These are phyloP conservation scores for Monopis laevigella DNA, from an alignment of 2,888 invertebrate species.

Conservation along the genomic window DNA sequence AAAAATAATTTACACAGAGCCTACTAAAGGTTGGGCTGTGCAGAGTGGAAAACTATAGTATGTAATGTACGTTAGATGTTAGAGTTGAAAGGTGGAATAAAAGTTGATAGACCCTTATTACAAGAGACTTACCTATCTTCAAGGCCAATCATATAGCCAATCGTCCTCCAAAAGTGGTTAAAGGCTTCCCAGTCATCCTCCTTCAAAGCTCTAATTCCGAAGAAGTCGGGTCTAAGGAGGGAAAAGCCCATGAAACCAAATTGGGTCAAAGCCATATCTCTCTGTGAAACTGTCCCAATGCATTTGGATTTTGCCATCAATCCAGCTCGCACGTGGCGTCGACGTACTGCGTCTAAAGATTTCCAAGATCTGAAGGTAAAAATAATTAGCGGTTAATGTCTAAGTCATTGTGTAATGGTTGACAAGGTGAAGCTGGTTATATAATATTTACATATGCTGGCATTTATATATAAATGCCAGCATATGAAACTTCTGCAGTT, in stretches of 20 bases:
- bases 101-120: no score
- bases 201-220: conserved; percentile 71
- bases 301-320: conserved; percentile 42
- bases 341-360: conserved; percentile 73
- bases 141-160: conserved; percentile 84
- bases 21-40: no score
- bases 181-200: conserved; percentile 77
- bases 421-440: no score
- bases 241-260: conserved; percentile 87
- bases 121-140: conserved; percentile 75
- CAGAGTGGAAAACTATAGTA: no score
- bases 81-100: no score
- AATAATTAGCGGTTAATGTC: background rate
- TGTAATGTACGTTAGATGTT: no score
- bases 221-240: conserved; percentile 68
- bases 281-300: conserved; percentile 74
- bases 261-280: conserved; percentile 86
- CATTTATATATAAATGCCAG: no score
- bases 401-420: no score
- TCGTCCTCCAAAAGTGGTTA: conserved; percentile 84
- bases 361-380: conserved; percentile 68
- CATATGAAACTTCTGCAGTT: no score
- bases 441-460: no score
- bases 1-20: no score
- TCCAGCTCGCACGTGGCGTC: conserved; percentile 72